phyloP scores from a whole-genome alignment of 1,140 invertebrate genomes.

The Tetragnatha versicolor region DNA sequence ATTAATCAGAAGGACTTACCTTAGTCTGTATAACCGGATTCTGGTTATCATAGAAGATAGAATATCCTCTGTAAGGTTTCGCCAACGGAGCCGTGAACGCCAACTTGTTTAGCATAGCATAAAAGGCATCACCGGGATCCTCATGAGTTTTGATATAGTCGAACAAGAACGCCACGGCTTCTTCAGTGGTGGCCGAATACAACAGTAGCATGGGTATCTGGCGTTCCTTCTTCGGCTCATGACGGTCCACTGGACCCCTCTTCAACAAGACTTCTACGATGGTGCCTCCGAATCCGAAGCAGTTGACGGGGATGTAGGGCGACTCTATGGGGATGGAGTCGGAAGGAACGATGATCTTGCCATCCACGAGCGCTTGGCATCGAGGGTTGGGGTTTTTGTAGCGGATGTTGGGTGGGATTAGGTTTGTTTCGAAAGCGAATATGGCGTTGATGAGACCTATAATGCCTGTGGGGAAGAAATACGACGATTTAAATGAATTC shows the following conservation, averaged over 20 bases:
- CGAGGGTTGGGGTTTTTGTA: constrained; percentile 68
- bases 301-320: constrained; percentile 89
- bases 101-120: constrained; percentile 39
- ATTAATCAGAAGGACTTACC: neutral
- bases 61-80: constrained; percentile 30
- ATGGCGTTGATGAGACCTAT: constrained; percentile 66
- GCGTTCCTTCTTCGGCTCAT: neutral
- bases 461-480: too few species aligned
- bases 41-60: neutral
- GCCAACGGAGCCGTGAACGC: neutral
- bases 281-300: constrained; percentile 96
- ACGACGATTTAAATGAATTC: too few species aligned
- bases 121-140: constrained; percentile 38
- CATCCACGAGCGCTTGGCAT: constrained; percentile 71
- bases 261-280: constrained; percentile 91
- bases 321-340: constrained; percentile 74
- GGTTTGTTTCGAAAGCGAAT: constrained; percentile 66
- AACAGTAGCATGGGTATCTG: constrained; percentile 61
- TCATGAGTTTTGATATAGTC: constrained; percentile 61
- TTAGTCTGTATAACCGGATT: neutral
- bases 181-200: constrained; percentile 66
- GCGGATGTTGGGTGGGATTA: constrained; percentile 69
- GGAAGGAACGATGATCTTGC: constrained; percentile 74
- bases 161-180: constrained; percentile 64
- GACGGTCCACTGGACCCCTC: constrained; percentile 63